Conservation (phyloP, 2,888 invertebrate species). For the Lapara coniferarum region DNA sequence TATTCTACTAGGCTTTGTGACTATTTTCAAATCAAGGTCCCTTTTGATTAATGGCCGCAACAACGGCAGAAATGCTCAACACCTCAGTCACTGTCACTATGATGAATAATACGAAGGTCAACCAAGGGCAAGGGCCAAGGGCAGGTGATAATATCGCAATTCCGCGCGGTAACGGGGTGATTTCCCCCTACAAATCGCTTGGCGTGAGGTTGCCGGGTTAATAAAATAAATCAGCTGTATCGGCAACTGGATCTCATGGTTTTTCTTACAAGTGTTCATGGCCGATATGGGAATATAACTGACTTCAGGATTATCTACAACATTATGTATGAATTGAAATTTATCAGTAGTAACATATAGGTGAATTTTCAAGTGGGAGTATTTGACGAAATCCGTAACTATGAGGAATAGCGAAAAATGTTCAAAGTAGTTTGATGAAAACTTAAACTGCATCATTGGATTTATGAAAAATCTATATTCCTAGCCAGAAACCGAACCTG, state of each 20-base stretch:
- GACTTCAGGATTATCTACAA: too few species aligned
- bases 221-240: background rate
- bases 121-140: slow-evolving; percentile 17
- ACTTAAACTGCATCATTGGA: too few species aligned
- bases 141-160: background rate
- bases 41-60: background rate
- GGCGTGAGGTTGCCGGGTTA: background rate
- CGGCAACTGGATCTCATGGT: background rate
- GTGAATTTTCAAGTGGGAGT: too few species aligned
- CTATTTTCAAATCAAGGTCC: background rate
- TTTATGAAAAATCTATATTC: too few species aligned
- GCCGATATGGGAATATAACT: too few species aligned
- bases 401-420: too few species aligned
- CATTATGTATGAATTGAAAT: too few species aligned
- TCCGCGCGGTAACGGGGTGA: slow-evolving; percentile 2
- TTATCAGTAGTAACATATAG: too few species aligned
- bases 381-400: too few species aligned
- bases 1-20: background rate
- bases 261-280: background rate
- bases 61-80: too few species aligned
- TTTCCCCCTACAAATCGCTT: background rate
- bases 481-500: too few species aligned
- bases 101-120: background rate
- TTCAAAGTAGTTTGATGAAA: too few species aligned
- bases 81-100: slow-evolving; percentile 9